Evolutionary conservation across 2,113 vertebrate species (phyloP), one percentile per base, ranked within the genome.

Genomic region (Nothocercus julius): DNA sequence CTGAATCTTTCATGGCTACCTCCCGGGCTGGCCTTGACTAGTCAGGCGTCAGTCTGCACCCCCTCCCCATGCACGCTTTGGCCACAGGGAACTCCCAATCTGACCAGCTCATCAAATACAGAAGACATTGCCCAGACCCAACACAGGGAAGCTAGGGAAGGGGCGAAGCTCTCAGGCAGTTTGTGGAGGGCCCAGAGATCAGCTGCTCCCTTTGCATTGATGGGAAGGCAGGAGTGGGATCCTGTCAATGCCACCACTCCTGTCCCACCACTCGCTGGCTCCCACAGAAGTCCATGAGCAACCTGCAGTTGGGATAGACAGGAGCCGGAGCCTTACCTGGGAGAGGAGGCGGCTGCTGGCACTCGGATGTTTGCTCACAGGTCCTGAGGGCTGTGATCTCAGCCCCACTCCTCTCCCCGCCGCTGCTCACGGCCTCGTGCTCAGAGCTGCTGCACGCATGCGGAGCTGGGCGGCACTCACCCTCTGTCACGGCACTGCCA

Each of bases 401-500:
- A 44, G 90, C 75, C 66, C 67, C 73, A 2, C 86, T 92, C 97
- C 96, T 49, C 64, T 76, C 85, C 79, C 75, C 19, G 12, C 24
- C 4, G 12, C 36, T 10, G 61, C 59, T 59, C 82, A 11, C 10
- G n/a, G 28, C 87, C 38, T 38, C 82, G 85, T 83, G 38, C 95
- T 62, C 32, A 3, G 17, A 63, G 79, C 90, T 8, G 1, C 88
- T 38, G 32, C 76, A 17, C n/a, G 62, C 82, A 87, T 16, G 80
- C 69, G 93, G 92, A 64, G 93, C 54, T 58, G 85, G 94, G 95
- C 82, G 16, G 97, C 97, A 98, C 99, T 99, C 98, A 99, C 99
- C 99, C 90, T 99, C 99, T 56, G 98, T 97, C 97, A 97, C 95
- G 11, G 98, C 92, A 42, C 97, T 98, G 98, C 98, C 98, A 95